A percentile compares a stretch with the other conserved stretches of the same genome.
These are phyloP conservation scores for Cheirogaleus major DNA, from an alignment of 2,797 vertebrate species.

Conservation along the genomic window DNA sequence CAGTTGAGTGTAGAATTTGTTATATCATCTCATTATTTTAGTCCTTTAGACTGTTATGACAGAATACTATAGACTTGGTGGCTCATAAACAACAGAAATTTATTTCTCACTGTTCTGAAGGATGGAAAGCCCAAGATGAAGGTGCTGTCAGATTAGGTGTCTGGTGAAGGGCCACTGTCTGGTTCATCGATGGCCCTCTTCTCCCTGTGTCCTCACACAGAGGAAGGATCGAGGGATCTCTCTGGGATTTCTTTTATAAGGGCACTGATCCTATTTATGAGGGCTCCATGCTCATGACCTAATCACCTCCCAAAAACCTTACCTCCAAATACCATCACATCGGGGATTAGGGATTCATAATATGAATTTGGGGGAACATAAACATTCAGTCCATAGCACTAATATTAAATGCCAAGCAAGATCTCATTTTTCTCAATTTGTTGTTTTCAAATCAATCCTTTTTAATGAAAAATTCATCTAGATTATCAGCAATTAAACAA, in stretches of 20 bases:
- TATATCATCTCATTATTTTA: neutral
- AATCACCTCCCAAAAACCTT: neutral
- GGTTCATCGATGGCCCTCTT: neutral
- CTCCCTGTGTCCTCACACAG: neutral
- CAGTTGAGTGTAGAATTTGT: neutral
- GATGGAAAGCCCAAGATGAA: neutral
- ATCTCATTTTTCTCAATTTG: neutral
- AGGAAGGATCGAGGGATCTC: neutral
- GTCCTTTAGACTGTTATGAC: neutral
- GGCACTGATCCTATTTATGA: neutral
- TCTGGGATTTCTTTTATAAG: neutral
- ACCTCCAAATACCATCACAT: neutral
- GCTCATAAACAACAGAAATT: neutral
- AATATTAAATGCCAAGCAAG: neutral
- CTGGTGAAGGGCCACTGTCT: neutral
- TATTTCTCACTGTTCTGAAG: neutral
- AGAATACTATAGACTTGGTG: neutral
- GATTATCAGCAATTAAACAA: neutral
- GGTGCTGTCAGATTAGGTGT: neutral
- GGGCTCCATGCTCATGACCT: neutral
- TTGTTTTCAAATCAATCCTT: neutral
- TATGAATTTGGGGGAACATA: neutral
- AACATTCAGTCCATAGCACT: neutral
- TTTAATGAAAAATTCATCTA: neutral
- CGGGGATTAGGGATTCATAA: neutral